phyloP scores from a whole-genome alignment of 2,797 vertebrate genomes.

The Channa striata region DNA sequence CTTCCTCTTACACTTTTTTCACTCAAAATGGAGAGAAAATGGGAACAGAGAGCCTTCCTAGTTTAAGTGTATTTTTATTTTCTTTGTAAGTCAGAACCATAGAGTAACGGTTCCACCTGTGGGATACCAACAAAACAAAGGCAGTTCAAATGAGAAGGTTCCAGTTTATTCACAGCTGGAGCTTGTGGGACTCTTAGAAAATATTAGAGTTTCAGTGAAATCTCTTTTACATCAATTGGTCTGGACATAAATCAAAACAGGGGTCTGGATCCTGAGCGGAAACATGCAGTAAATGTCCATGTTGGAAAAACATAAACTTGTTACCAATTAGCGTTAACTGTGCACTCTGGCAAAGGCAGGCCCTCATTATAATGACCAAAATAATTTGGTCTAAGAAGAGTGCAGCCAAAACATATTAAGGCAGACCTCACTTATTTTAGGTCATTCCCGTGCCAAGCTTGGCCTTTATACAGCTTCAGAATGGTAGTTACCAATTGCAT shows the following conservation, averaged over 20 bases:
- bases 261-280: slow-evolving; percentile 46
- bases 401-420: slow-evolving; percentile 65
- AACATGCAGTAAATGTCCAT: slow-evolving; percentile 58
- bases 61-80: slow-evolving; percentile 2
- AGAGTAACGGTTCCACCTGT: slow-evolving; percentile 8
- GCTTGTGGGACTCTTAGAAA: slow-evolving; percentile 18
- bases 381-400: slow-evolving; percentile 63
- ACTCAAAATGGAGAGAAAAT: slow-evolving; percentile 12
- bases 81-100: slow-evolving; percentile 12
- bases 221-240: slow-evolving; percentile 43
- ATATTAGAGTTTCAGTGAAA: slow-evolving; percentile 18
- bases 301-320: slow-evolving; percentile 73
- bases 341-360: slow-evolving; percentile 66
- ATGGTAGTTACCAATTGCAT: slow-evolving; percentile 34
- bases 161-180: slow-evolving; percentile 19
- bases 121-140: slow-evolving; percentile 21
- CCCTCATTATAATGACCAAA: slow-evolving; percentile 72
- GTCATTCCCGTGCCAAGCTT: slow-evolving; percentile 25
- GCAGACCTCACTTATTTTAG: slow-evolving; percentile 61
- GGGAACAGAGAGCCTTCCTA: not conserved
- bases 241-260: slow-evolving; percentile 54
- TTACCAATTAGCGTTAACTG: slow-evolving; percentile 77
- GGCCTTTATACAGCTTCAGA: slow-evolving; percentile 35
- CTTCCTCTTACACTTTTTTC: slow-evolving; percentile 31
- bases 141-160: slow-evolving; percentile 10